Conservation (phyloP, 2,888 invertebrate genomes). For the Cyrtodaria siliqua region DNA sequence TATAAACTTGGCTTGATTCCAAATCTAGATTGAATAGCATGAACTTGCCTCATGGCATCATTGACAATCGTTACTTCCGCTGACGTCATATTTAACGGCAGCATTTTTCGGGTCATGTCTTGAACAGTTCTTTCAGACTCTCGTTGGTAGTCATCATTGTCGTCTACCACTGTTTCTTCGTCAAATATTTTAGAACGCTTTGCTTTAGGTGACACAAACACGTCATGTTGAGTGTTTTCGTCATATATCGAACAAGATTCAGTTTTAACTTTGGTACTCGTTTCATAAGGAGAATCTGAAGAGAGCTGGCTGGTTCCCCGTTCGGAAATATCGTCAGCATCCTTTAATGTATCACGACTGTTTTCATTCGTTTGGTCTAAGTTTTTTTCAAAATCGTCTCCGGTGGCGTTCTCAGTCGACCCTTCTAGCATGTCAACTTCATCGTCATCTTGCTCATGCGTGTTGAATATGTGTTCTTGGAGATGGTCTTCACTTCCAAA, state of each 20-base stretch:
- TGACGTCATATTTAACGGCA: not conserved
- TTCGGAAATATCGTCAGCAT: not conserved
- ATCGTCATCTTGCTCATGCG: constrained; percentile 60
- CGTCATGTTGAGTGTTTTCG: not conserved
- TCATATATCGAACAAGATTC: constrained; percentile 2
- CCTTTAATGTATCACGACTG: too few relatives aligned
- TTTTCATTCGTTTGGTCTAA: too few relatives aligned
- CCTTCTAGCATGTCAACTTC: not conserved
- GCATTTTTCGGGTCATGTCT: not conserved
- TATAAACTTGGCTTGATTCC: constrained; percentile 8
- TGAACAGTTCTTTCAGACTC: not conserved
- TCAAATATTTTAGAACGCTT: constrained; percentile 8
- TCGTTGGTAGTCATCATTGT: not conserved
- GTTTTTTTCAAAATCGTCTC: too few relatives aligned
- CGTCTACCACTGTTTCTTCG: constrained; percentile 34
- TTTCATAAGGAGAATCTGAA: not conserved
- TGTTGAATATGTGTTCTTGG: constrained; percentile 68
- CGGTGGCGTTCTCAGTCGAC: too few relatives aligned
- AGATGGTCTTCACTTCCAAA: constrained; percentile 72
- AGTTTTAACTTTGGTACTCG: not conserved
- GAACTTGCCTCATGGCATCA: constrained; percentile 32
- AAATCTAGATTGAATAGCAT: constrained; percentile 35
- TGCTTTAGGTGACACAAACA: not conserved
- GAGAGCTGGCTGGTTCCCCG: too few relatives aligned
- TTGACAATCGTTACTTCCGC: constrained; percentile 15